Evolutionary conservation across 1,140 invertebrate species (phyloP).

Genomic region (Sitobion miscanthi): DNA sequence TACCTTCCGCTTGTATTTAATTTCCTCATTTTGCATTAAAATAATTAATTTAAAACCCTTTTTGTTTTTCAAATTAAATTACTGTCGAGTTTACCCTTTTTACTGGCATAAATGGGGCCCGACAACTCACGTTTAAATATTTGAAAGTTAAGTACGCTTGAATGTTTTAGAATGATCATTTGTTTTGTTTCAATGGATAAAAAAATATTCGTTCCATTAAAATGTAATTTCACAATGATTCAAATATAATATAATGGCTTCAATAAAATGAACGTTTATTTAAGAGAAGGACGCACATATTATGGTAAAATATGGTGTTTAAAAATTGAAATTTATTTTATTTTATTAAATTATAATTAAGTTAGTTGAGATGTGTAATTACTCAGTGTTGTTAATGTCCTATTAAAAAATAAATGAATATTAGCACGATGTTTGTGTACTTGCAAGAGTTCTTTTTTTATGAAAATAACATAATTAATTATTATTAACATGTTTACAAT

Average conservation of each 20-base stretch:
- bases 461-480: neutral
- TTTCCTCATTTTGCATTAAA: conserved; percentile 3
- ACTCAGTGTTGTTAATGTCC: neutral
- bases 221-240: neutral
- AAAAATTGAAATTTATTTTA: neutral
- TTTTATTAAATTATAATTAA: neutral
- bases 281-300: neutral
- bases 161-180: conserved; percentile 11
- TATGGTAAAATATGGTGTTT: neutral
- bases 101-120: neutral
- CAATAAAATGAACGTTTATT: neutral
- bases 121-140: neutral
- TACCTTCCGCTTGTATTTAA: neutral
- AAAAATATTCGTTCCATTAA: neutral
- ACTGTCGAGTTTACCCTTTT: conserved; percentile 1
- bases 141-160: conserved; percentile 11
- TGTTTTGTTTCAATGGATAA: neutral
- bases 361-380: neutral
- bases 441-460: neutral
- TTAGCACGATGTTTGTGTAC: neutral
- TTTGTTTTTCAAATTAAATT: conserved; percentile 11
- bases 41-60: conserved; percentile 9
- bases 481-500: neutral
- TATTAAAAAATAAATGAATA: conserved; percentile 20
- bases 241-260: neutral